A percentile compares a stretch with the other conserved stretches of the same genome.
Conservation (phyloP, 2,797 vertebrate genomes). For the Myotis planiceps region DNA sequence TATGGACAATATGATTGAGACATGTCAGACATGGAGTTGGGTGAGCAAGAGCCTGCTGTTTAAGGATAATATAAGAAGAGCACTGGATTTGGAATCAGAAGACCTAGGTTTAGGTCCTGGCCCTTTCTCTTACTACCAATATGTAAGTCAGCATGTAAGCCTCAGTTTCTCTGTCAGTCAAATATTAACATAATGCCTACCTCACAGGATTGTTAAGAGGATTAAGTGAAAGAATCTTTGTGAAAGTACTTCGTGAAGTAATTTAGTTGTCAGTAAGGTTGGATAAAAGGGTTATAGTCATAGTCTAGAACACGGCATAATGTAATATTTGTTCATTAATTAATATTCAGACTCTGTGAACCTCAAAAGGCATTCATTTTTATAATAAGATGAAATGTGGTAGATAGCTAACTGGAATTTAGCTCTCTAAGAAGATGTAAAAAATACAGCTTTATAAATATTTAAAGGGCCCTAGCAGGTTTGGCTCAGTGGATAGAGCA, state of each 20-base stretch:
- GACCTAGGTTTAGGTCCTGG: background rate
- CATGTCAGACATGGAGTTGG: background rate
- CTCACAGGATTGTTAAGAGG: constrained; percentile 31
- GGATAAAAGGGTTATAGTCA: background rate
- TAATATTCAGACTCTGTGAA: background rate
- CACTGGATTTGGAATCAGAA: constrained; percentile 14
- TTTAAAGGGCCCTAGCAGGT: background rate
- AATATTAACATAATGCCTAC: background rate
- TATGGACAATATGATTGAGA: background rate
- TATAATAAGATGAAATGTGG: background rate
- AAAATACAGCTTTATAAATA: constrained; percentile 16
- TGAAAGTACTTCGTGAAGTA: constrained; percentile 48
- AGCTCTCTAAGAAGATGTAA: background rate
- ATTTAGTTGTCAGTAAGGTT: constrained; percentile 38
- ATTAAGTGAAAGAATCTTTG: background rate
- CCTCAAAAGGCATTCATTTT: constrained; percentile 18
- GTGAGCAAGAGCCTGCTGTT: background rate
- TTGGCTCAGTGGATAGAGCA: too few relatives aligned
- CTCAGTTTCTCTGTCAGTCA: background rate
- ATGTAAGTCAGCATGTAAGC: background rate
- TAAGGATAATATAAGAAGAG: background rate
- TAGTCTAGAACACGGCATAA: background rate
- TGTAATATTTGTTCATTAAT: background rate
- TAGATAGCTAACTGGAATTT: background rate
- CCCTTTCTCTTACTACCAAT: background rate